Base-by-base conservation (phyloP, 2,113 vertebrate genomes). In the Nestor notabilis region DNA sequence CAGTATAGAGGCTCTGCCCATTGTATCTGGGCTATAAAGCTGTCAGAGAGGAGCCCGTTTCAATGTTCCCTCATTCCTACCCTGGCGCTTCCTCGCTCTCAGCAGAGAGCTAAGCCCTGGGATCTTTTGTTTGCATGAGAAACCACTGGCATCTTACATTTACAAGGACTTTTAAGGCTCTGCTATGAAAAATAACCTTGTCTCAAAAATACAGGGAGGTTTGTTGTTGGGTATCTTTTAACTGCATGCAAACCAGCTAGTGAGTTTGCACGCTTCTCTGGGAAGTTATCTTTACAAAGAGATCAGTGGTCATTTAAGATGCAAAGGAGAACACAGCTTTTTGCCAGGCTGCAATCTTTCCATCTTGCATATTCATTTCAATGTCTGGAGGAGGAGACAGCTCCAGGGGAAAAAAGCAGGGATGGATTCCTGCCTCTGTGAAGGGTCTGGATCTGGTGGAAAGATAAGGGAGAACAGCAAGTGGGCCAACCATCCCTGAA, bases 1-100 rank as follows among this genome's bases (percentile, higher is more conserved):
- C 98, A 47, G 95, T 27, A 43, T 21, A 91, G 93, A n/a, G 91
- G 70, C 93, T 98, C 97, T 97, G 96, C 92, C 96, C 95, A 97
- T 98, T 98, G 98, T 97, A 75, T 87, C 81, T 11, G 76, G 77
- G 97, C 95, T 98, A 94, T 97, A 98, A 98, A 98, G 97, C 97
- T 98, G 98, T 98, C 98, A 98, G 85, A 72, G 87, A 76, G 82
- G 65, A 93, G 92, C 95, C 93, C 87, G 65, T 52, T 44, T 89
- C 79, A 96, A 97, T 95, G 96, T 84, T 93, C 92, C 79, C 78
- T 80, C 92, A 56, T 74, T 72, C 89, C 87, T 95, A 31, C 15
- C 69, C 94, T 47, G 95, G 90, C 53, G 66, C 93, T 97, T 94
- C 89, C 87, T 91, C 93, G 15, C 89, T 95, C 93, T 91, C 96